These are phyloP conservation scores for Acrossocheilus fasciatus DNA, from an alignment of 2,797 vertebrate genomes.

Conservation along the genomic window DNA sequence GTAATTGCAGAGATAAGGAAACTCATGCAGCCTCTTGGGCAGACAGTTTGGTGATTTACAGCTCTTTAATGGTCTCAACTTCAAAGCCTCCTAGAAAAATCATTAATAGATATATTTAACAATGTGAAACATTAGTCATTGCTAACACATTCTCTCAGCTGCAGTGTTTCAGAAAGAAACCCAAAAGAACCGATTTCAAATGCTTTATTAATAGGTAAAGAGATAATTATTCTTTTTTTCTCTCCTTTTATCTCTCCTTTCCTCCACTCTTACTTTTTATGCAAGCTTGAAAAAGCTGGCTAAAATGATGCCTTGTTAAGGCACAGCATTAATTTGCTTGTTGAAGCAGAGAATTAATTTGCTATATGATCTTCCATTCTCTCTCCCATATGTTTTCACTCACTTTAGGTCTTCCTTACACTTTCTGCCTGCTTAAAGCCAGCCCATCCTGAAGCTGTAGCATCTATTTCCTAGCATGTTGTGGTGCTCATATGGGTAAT, in stretches of 20 bases:
- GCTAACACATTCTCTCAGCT: slow-evolving; percentile 58
- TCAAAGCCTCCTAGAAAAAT: slow-evolving; percentile 69
- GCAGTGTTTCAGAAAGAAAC: slow-evolving; percentile 48
- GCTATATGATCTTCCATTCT: slow-evolving; percentile 30
- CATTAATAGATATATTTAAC: slow-evolving; percentile 66
- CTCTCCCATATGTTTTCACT: slow-evolving; percentile 11
- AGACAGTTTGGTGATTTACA: slow-evolving; percentile 76
- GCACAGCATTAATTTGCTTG: slow-evolving; percentile 44
- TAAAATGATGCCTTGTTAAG: slow-evolving; percentile 53
- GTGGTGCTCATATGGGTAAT: neutral
- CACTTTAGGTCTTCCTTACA: slow-evolving; percentile 1
- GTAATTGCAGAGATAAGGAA: slow-evolving; percentile 81
- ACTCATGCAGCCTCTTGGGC: slow-evolving; percentile 72
- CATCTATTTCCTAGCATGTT: neutral
- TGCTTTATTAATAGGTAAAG: slow-evolving; percentile 63
- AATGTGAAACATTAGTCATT: slow-evolving; percentile 64
- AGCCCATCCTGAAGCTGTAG: neutral
- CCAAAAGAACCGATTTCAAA: slow-evolving; percentile 58
- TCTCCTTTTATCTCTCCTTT: slow-evolving; percentile 36
- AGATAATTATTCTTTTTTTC: slow-evolving; percentile 46
- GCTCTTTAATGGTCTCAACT: slow-evolving; percentile 75
- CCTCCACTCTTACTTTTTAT: slow-evolving; percentile 31
- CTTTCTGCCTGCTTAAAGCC: neutral
- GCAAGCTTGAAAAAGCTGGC: slow-evolving; percentile 37
- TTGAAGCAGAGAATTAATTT: slow-evolving; percentile 45